Evolutionary conservation across 2,888 invertebrate species (phyloP).

Genomic region (Byasa hedistus): DNA sequence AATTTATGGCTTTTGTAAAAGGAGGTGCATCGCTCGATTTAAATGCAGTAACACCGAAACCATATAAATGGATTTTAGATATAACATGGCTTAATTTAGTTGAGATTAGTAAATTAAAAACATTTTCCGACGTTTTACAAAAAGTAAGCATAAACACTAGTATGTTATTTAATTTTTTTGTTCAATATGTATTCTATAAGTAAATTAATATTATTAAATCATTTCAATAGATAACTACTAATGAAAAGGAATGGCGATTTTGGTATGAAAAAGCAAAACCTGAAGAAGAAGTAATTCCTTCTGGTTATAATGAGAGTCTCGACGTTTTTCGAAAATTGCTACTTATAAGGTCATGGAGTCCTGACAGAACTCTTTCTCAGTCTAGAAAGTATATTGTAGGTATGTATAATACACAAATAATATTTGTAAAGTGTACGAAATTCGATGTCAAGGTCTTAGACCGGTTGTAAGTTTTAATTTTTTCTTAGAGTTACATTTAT

Average conservation of each 20-base stretch:
- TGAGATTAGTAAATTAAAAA: conserved; percentile 91
- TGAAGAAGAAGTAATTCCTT: conserved; percentile 94
- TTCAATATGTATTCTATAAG: background rate
- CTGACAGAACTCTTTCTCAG: conserved; percentile 95
- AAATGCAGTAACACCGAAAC: conserved; percentile 95
- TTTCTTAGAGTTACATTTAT: too few relatives aligned
- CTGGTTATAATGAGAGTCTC: conserved; percentile 90
- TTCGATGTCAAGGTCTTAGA: background rate
- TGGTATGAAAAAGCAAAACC: conserved; percentile 97
- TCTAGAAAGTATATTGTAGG: conserved; percentile 94
- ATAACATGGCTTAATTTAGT: conserved; percentile 98
- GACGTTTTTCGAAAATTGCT: conserved; percentile 94
- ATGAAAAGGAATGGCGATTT: conserved; percentile 92
- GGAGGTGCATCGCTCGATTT: conserved; percentile 96
- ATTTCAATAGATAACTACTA: conserved; percentile 84
- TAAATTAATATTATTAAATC: background rate
- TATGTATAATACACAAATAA: conserved; percentile 43
- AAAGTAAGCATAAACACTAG: conserved; percentile 76
- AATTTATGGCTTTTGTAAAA: conserved; percentile 97
- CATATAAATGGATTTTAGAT: conserved; percentile 96
- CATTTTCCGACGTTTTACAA: conserved; percentile 88
- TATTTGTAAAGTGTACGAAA: background rate
- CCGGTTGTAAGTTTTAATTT: too few relatives aligned
- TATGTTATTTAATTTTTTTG: background rate
- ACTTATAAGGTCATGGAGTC: conserved; percentile 95